Base-by-base conservation (phyloP, 2,113 vertebrate genomes). In the Stigmatopora nigra region DNA sequence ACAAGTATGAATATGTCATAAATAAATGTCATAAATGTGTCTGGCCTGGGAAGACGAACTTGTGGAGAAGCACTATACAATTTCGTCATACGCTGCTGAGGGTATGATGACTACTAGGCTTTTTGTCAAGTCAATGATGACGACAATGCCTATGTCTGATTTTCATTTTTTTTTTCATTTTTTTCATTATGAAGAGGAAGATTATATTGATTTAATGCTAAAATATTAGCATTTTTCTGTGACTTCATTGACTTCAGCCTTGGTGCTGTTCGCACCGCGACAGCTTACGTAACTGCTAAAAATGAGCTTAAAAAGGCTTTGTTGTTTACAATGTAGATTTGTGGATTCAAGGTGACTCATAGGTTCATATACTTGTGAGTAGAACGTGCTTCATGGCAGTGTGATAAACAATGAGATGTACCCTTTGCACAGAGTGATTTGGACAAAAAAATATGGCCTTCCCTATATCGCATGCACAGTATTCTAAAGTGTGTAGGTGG, bases 281-380 rank as follows among this genome's bases (percentile, higher is more conserved):
- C 53, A 41, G 4, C 45, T 71, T 38, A 31, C 31, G 22, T 31
- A 20, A 14, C 5, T 22, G 52, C 52, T 53, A 5, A 53, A 22
- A 20, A 25, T 53, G 52, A 13, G 20, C 19, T 53, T 11, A 53
- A 25, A 13, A 20, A 22, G 11, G 51, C 19, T 52, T 10, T n/a
- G 10, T 22, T 3, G 51, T 52, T 53, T 15, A 55, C 11, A 22
- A 45, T 63, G 58, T 67, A 46, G 68, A 41, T 72, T 46, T 67
- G 44, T 49, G 48, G 58, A 22, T 59, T 61, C n/a, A 53, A 19
- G 20, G 4, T 69, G 48, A 58, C 49, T 76, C 68, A 70, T 49
- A 48, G 60, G 52, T 75, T 65, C 74, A 68, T 69, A 70, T 78
- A 75, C 13, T 36, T 70, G 70, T 72, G 70, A 82, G 70, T 75